Percentiles rank a stretch among this genome's conserved stretches.
These are phyloP conservation scores for Drosophila conformis DNA, from an alignment of 2,888 invertebrate genomes.

Conservation along the genomic window DNA sequence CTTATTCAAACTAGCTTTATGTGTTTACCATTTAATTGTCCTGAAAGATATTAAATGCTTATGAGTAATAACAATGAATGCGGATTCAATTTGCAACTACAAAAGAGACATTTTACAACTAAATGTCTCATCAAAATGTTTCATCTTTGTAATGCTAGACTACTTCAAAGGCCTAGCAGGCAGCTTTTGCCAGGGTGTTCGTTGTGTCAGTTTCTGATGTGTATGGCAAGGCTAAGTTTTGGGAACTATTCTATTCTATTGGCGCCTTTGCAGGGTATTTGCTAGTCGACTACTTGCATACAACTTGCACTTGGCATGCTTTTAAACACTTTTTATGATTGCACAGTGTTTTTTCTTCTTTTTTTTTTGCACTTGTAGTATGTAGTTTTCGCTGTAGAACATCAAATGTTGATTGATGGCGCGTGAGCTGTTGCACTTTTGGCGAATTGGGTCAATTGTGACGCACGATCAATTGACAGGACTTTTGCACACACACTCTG, in stretches of 20 bases:
- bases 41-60: neutral
- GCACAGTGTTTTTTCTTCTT: constrained; percentile 2
- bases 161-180: neutral
- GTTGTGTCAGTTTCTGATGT: neutral
- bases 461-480: constrained; percentile 41
- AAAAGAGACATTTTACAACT: neutral
- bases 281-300: neutral
- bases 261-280: constrained; percentile 24
- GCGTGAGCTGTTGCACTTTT: constrained; percentile 52
- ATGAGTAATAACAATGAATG: neutral
- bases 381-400: constrained; percentile 18
- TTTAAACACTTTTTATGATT: constrained; percentile 27
- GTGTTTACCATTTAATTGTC: neutral
- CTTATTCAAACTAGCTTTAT: neutral
- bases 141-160: neutral
- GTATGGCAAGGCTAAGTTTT: neutral
- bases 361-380: constrained; percentile 10
- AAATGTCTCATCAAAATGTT: neutral
- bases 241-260: neutral
- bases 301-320: constrained; percentile 2
- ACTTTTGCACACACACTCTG: constrained; percentile 5
- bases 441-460: constrained; percentile 68
- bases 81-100: neutral
- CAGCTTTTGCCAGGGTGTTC: neutral
- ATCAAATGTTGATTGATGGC: constrained; percentile 71